phyloP scores from a whole-genome alignment of 2,888 invertebrate genomes.

The Ichneumoninae sp. region DNA sequence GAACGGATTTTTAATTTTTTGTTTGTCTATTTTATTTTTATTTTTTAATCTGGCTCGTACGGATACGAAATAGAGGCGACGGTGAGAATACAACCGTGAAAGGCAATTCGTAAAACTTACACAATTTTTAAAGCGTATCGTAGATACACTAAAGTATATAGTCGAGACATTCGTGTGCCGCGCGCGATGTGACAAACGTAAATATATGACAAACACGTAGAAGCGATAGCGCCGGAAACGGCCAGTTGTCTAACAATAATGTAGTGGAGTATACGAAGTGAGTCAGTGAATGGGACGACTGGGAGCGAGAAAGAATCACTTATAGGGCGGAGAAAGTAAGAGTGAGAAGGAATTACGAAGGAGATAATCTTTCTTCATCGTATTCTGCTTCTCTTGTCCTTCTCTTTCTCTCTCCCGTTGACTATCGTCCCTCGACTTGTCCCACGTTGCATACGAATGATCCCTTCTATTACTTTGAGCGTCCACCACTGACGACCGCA shows the following conservation, averaged over 20 bases:
- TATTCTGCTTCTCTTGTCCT: conserved; percentile 63
- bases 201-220: conserved; percentile 83
- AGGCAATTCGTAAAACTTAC: conserved; percentile 1
- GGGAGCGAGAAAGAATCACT: conserved; percentile 43
- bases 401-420: conserved; percentile 18
- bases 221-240: conserved; percentile 82
- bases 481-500: conserved; percentile 1
- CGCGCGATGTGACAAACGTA: conserved; percentile 69
- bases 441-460: conserved; percentile 77
- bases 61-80: not conserved
- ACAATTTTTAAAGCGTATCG: not conserved
- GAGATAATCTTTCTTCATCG: conserved; percentile 57
- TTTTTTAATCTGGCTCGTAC: not conserved
- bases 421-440: conserved; percentile 49
- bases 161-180: conserved; percentile 59
- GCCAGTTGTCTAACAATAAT: conserved; percentile 82
- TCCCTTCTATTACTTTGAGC: conserved; percentile 52
- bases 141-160: conserved; percentile 10
- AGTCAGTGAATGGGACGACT: conserved; percentile 77
- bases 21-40: not conserved
- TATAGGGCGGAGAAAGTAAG: conserved; percentile 38
- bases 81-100: conserved; percentile 3
- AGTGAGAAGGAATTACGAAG: conserved; percentile 34
- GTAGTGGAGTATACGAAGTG: conserved; percentile 79
- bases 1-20: not conserved